Conservation (phyloP, 2,888 invertebrate genomes). For the Cybosia mesomella region DNA sequence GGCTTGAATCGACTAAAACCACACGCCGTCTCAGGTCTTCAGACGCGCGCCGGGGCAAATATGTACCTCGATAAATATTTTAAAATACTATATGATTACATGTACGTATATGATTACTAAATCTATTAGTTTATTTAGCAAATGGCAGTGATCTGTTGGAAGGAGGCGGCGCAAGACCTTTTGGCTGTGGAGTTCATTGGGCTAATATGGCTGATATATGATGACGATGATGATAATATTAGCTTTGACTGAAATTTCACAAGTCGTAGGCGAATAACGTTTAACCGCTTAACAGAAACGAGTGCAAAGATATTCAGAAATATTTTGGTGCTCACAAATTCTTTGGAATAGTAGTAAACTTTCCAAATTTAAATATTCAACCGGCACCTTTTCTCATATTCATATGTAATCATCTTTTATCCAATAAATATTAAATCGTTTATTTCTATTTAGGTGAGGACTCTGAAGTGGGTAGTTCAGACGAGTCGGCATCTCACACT, state of each 20-base stretch:
- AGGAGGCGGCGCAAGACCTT: background rate
- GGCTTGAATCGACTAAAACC: too few species aligned
- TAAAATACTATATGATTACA: too few species aligned
- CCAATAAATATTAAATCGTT: background rate
- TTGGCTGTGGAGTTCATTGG: background rate
- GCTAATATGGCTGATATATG: background rate
- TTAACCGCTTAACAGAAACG: constrained; percentile 5
- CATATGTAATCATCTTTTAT: background rate
- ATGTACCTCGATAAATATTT: background rate
- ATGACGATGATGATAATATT: background rate
- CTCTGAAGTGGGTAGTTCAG: constrained; percentile 77
- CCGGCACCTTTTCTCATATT: constrained; percentile 18
- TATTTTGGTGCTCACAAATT: constrained; percentile 10
- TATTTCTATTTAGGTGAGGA: constrained; percentile 66
- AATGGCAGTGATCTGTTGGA: background rate
- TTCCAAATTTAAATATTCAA: constrained; percentile 28
- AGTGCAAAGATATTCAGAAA: constrained; percentile 12
- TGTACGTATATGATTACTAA: too few species aligned
- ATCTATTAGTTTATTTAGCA: too few species aligned
- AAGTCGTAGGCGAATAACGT: constrained; percentile 1
- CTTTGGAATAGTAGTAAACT: constrained; percentile 16
- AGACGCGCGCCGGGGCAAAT: too few species aligned
- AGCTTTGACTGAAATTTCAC: background rate
- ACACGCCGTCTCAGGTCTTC: too few species aligned
- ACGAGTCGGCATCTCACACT: constrained; percentile 81